Base-by-base conservation (phyloP, 2,888 invertebrate species). In the Agonopterix alstromeriana region DNA sequence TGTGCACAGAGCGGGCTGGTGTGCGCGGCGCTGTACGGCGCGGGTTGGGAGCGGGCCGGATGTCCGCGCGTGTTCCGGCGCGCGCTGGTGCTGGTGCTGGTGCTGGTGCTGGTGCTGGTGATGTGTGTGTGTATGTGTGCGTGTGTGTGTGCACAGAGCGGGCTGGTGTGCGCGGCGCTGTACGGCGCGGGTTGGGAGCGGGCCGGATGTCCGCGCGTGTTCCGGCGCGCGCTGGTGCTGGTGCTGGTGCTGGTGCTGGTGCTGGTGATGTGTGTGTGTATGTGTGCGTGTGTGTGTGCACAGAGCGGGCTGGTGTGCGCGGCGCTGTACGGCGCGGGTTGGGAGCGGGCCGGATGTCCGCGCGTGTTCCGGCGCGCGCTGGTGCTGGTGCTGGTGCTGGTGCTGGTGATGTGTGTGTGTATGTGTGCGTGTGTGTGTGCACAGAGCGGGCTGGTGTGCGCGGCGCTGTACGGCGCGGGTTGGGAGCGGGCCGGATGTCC, bases 181-280 rank as follows among this genome's bases (percentile, higher is more conserved):
- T 90, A 88, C 74, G 56, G 67, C 54, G 78, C 70, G 78, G 60
- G 57, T 62, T 73, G 83, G 87, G 48, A 70, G 68, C 70, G 60
- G 60, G 51, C 56, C 67, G 69, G 59, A 60, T 51, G 67, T 14
- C 12, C n/a, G 12, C 5, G 10, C 36, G 52, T 54, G 42, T 50
- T 53, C 55, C 49, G 53, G 47, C 73, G 77, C 66, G 52, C 70
- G 58, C 69, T 90, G 62, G 55, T 87, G 53, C 68, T 89, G 61
- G 67, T 85, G 51, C 80, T 90, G 86, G 72, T 73, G 61, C 76
- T 88, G 56, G 80, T 85, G 47, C 73, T 77, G 55, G 78, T 79
- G 10, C 88, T 89, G 48, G 77, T 90, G 57, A n/a, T n/a, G n/a
- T n/a, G n/a, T 14, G 14, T 14, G 14, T 14, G 2, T 17, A 3